Conservation (phyloP, 2,113 vertebrate species). For the Uropsilus gracilis region DNA sequence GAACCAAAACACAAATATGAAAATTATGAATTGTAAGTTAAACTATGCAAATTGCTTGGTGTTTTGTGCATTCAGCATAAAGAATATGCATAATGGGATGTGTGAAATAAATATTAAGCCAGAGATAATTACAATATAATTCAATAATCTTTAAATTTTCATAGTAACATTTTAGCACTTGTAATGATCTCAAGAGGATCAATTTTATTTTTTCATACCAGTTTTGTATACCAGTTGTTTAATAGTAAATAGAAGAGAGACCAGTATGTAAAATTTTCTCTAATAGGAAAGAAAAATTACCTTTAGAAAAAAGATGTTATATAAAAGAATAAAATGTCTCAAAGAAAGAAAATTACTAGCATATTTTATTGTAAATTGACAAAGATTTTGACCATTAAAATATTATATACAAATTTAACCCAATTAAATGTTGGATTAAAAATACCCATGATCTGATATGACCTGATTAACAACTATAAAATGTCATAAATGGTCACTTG, state of each 20-base stretch:
- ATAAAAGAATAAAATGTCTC: neutral
- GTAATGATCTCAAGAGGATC: neutral
- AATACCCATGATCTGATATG: neutral
- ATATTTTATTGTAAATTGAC: neutral
- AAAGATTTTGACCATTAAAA: neutral
- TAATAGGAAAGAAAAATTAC: neutral
- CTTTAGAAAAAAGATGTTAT: neutral
- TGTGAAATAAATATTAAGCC: neutral
- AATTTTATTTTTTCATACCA: conserved; percentile 34
- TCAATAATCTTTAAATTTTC: neutral
- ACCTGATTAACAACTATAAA: neutral
- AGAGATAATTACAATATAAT: neutral
- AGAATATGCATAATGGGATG: neutral
- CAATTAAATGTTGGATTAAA: neutral
- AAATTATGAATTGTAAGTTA: neutral
- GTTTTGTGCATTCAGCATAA: neutral
- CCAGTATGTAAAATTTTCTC: conserved; percentile 5
- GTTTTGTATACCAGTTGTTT: neutral
- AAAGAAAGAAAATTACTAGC: neutral
- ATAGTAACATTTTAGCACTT: neutral
- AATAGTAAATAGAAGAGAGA: neutral
- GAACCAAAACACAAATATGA: neutral
- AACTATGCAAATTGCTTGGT: neutral
- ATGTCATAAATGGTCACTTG: neutral
- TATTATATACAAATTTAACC: neutral